Evolutionary conservation across 1,140 invertebrate genomes (phyloP), one percentile per base, ranked within the genome.

Genomic region (Drosophila truncata): DNA sequence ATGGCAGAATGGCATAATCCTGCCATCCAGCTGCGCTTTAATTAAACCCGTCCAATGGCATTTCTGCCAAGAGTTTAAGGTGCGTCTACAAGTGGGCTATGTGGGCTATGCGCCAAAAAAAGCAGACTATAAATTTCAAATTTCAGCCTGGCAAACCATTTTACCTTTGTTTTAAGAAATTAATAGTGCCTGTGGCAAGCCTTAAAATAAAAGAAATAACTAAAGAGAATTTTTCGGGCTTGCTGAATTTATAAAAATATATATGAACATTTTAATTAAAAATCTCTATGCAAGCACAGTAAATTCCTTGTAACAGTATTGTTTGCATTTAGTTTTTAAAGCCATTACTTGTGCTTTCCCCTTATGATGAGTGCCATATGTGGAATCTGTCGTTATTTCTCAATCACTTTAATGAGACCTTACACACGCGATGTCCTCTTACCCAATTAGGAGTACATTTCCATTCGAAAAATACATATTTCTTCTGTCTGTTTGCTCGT

Each of bases 21-120:
- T 74, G 80, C 61, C 84, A 73, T 42, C 66, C 73, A 69, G 66
- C 74, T 78, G 54, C n/a, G 61, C 67, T 77, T 84, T 88, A 87
- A 87, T 88, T 88, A 88, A 87, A 84, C 59, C 60, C 39, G 66
- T 64, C 71, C 57, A 60, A 50, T 59, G 42, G 46, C 42, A 42
- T 63, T 37, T 27, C 35, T 41, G 41, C 10, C 14, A 25, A 11
- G 33, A 49, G 42, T 71, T 72, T 57, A 72, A 73, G 67, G 66
- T 72, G 66, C 42, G 66, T 41, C 41, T 14, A 23, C 14, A 33
- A 59, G 31, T 31, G 62, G 61, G 49, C 16, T 42, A 42, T 10
- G 41, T 55, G 62, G 61, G 49, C 16, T 42, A 42, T 10, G 41
- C 49, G 35, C 58, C 70, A 42, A 76, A 71, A 52, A 62, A 57